Conservation (phyloP, 2,888 invertebrate genomes). For the Pachymerium ferrugineum region DNA sequence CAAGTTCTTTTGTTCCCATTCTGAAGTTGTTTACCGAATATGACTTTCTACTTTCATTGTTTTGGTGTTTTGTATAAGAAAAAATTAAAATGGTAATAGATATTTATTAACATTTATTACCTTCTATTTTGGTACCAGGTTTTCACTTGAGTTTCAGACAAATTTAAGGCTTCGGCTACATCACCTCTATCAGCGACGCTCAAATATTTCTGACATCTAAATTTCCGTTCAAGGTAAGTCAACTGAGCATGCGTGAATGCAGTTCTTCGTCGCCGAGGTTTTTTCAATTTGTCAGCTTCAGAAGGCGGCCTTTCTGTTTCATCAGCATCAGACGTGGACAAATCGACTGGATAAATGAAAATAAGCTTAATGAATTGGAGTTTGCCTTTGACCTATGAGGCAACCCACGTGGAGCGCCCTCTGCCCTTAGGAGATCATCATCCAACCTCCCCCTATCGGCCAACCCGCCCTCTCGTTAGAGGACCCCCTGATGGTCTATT, state of each 20-base stretch:
- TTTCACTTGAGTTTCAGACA: slow-evolving; percentile 91
- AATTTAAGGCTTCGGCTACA: slow-evolving; percentile 80
- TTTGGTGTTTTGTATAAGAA: too few relatives aligned
- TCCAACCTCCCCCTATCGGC: not conserved
- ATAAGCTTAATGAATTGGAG: slow-evolving; percentile 3
- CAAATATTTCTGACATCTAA: slow-evolving; percentile 87
- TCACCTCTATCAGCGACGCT: slow-evolving; percentile 89
- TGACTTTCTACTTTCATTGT: too few relatives aligned
- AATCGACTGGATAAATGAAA: not conserved
- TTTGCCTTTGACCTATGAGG: slow-evolving; percentile 9
- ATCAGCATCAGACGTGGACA: not conserved
- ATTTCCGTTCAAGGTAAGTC: slow-evolving; percentile 84
- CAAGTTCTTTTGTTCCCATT: too few relatives aligned
- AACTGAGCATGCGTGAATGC: slow-evolving; percentile 92
- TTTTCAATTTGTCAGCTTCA: slow-evolving; percentile 38
- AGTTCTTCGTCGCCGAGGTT: slow-evolving; percentile 52
- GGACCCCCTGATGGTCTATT: slow-evolving; percentile 3
- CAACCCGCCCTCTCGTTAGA: slow-evolving; percentile 8
- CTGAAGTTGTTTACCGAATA: too few relatives aligned
- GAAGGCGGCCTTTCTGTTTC: not conserved
- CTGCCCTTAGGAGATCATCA: slow-evolving; percentile 9
- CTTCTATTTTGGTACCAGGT: slow-evolving; percentile 91
- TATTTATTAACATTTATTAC: slow-evolving; percentile 50
- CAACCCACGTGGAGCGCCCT: slow-evolving; percentile 13
- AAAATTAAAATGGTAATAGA: not conserved